Evolutionary conservation across 2,888 invertebrate species (phyloP).

Genomic region (Latrodectus hesperus): DNA sequence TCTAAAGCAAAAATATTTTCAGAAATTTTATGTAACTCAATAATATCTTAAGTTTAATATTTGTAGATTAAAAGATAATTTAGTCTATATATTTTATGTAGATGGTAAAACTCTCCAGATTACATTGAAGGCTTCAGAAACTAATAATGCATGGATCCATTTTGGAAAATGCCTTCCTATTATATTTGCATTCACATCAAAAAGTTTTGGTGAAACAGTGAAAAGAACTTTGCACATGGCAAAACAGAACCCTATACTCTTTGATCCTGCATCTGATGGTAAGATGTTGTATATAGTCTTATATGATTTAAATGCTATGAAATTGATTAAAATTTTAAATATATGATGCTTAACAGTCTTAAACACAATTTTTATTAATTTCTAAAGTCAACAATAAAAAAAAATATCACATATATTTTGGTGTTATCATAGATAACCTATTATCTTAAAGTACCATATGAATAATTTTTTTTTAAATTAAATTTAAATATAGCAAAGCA

Average conservation of each 20-base stretch:
- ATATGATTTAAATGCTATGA: too few relatives aligned
- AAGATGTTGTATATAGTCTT: slow-evolving; percentile 49
- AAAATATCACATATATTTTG: too few relatives aligned
- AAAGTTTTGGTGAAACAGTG: slow-evolving; percentile 82
- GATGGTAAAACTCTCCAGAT: slow-evolving; percentile 75
- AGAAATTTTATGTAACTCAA: background rate
- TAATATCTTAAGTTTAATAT: background rate
- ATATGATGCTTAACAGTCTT: too few relatives aligned
- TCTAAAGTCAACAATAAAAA: too few relatives aligned
- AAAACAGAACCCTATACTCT: slow-evolving; percentile 77
- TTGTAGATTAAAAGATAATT: too few relatives aligned
- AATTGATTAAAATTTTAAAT: too few relatives aligned
- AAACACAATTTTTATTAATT: too few relatives aligned
- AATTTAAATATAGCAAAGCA: too few relatives aligned
- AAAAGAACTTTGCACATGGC: slow-evolving; percentile 83
- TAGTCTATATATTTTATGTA: too few relatives aligned
- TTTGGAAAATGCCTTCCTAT: slow-evolving; percentile 86
- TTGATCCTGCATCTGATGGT: slow-evolving; percentile 78
- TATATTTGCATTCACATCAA: slow-evolving; percentile 85
- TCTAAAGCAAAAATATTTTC: background rate
- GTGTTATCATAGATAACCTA: too few relatives aligned
- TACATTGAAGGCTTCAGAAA: slow-evolving; percentile 82
- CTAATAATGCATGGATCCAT: slow-evolving; percentile 85
- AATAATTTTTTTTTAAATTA: too few relatives aligned
- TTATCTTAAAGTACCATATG: too few relatives aligned